A percentile compares a stretch with the other conserved stretches of the same genome.
Conservation (phyloP, 1,140 invertebrate genomes). For the Pseudomyrmex concolor region DNA sequence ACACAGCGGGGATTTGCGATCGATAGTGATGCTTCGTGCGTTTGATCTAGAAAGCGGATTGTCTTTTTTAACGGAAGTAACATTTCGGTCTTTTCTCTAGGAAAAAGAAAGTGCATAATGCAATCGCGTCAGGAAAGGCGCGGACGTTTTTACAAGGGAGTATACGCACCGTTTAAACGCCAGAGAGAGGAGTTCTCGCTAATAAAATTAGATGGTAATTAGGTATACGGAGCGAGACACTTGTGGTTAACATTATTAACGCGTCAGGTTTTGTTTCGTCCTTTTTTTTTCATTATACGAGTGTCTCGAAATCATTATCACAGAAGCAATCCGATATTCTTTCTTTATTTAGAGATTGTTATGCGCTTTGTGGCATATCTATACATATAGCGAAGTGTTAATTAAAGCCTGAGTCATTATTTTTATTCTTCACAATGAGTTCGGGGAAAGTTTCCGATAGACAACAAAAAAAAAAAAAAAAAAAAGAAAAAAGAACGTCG, state of each 20-base stretch:
- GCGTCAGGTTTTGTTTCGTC: neutral
- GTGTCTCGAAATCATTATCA: neutral
- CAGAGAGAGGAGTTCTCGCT: neutral
- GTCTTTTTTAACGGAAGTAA: constrained; percentile 46
- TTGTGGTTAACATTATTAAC: neutral
- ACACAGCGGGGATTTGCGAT: constrained; percentile 24
- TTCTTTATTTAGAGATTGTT: neutral
- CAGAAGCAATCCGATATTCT: neutral
- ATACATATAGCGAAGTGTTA: neutral
- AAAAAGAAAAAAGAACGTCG: neutral
- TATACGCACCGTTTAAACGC: neutral
- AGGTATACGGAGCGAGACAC: neutral
- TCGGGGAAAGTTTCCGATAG: constrained; percentile 10
- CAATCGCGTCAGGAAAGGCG: constrained; percentile 40
- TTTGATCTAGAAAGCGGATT: constrained; percentile 50
- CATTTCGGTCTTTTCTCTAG: constrained; percentile 57
- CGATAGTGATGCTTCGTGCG: constrained; percentile 15
- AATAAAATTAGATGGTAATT: constrained; percentile 57
- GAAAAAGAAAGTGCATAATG: constrained; percentile 65
- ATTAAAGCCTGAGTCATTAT: constrained; percentile 27
- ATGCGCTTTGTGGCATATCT: neutral
- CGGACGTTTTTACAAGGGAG: constrained; percentile 28
- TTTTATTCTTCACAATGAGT: constrained; percentile 9
- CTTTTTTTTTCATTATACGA: neutral
- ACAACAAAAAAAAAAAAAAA: neutral